phyloP scores from a whole-genome alignment of 2,888 invertebrate species.

The Pristionchus maxplancki region DNA sequence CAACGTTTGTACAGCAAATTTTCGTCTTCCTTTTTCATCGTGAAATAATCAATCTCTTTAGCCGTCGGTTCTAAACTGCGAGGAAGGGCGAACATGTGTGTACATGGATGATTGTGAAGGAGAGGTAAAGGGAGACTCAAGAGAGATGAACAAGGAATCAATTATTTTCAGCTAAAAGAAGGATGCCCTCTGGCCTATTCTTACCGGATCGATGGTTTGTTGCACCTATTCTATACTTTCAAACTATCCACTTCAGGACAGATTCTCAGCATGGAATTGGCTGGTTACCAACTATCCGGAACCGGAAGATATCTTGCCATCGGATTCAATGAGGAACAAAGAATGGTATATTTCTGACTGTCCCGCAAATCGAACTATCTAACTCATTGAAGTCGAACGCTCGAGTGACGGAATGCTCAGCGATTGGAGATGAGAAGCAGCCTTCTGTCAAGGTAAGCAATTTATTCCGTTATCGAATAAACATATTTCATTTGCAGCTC shows the following conservation, averaged over 20 bases:
- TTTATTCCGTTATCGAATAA: background rate
- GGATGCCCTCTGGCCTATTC: conserved; percentile 12
- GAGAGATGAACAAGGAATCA: background rate
- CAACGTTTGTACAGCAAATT: background rate
- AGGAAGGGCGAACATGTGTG: background rate
- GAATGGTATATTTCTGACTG: too few species aligned
- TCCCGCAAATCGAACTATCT: too few species aligned
- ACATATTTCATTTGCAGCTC: background rate
- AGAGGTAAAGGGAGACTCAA: background rate
- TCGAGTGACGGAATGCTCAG: conserved; percentile 61
- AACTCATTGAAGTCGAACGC: too few species aligned
- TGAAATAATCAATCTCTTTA: too few species aligned
- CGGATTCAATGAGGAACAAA: background rate
- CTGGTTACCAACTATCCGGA: background rate
- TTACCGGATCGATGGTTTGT: conserved; percentile 7
- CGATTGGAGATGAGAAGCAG: conserved; percentile 58
- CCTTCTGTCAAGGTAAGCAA: background rate
- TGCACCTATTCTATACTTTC: too few species aligned
- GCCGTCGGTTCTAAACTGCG: background rate
- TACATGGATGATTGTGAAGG: conserved; percentile 1
- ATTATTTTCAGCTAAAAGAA: background rate
- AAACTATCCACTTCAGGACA: background rate
- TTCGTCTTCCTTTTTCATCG: too few species aligned
- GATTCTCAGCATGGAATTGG: background rate
- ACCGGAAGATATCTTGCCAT: background rate